Percentiles rank a stretch among this genome's conserved stretches.
These are phyloP conservation scores for Xiphophorus birchmanni DNA, from an alignment of 2,797 vertebrate species.

Conservation along the genomic window DNA sequence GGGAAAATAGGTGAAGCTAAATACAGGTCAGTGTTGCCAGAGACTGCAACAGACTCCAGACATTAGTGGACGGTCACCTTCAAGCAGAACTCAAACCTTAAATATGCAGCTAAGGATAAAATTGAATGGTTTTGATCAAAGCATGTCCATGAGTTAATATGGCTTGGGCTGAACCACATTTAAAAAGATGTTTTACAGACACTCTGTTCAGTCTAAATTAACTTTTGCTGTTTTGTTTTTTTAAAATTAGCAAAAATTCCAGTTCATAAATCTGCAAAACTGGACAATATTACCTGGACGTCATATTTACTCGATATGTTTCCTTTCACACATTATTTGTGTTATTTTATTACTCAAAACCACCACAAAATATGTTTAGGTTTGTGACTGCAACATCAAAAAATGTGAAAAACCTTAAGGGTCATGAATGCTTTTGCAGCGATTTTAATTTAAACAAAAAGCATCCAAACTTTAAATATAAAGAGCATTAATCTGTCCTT, in stretches of 20 bases:
- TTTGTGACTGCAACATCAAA: not conserved
- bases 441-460: constrained; percentile 25
- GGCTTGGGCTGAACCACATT: not conserved
- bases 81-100: not conserved
- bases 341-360: not conserved
- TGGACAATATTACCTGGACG: not conserved
- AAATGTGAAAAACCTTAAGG: not conserved
- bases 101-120: not conserved
- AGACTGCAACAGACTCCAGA: not conserved
- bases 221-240: not conserved
- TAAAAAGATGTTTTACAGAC: not conserved
- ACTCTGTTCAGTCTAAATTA: not conserved
- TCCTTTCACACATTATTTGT: not conserved
- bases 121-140: not conserved
- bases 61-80: not conserved
- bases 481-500: constrained; percentile 58
- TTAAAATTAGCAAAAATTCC: not conserved
- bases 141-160: not conserved
- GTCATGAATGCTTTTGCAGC: not conserved
- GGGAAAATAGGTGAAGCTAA: not conserved
- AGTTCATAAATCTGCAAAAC: not conserved
- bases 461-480: constrained; percentile 45
- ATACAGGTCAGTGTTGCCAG: not conserved
- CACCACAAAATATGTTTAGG: not conserved
- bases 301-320: not conserved